Evolutionary conservation across 2,888 invertebrate species (phyloP).

Genomic region (Mongoloraphidia duomilia): DNA sequence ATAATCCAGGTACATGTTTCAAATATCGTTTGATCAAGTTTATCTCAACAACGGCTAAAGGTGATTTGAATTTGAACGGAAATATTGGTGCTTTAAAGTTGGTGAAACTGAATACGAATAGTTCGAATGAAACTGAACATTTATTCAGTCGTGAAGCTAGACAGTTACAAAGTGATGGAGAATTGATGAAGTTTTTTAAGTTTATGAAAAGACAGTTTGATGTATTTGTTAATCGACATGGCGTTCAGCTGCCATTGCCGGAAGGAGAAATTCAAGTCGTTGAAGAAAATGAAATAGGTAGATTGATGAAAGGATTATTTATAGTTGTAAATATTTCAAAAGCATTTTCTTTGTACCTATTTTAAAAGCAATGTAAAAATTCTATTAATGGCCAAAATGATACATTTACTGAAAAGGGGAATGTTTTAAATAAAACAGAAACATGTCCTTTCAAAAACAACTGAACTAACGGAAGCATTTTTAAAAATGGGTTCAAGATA

Average conservation of each 20-base stretch:
- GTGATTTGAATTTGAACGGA: background rate
- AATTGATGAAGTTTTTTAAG: slow-evolving; percentile 21
- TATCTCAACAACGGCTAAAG: background rate
- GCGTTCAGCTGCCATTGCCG: slow-evolving; percentile 21
- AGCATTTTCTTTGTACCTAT: too few species aligned
- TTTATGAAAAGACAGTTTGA: slow-evolving; percentile 21
- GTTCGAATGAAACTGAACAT: slow-evolving; percentile 8
- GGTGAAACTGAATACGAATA: slow-evolving; percentile 15
- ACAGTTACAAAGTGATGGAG: slow-evolving; percentile 17
- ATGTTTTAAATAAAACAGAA: too few species aligned
- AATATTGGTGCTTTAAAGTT: slow-evolving; percentile 17
- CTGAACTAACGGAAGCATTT: too few species aligned
- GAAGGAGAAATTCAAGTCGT: slow-evolving; percentile 19
- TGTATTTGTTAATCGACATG: slow-evolving; percentile 20
- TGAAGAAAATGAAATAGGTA: slow-evolving; percentile 8
- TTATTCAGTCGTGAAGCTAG: slow-evolving; percentile 11
- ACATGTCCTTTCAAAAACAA: too few species aligned
- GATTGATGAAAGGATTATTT: too few species aligned
- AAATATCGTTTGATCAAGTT: slow-evolving; percentile 2
- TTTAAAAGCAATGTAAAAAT: too few species aligned
- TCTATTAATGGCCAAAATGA: too few species aligned
- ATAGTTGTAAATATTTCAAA: too few species aligned
- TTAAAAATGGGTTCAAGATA: too few species aligned
- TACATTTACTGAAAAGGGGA: too few species aligned
- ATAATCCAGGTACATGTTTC: slow-evolving; percentile 1